Evolutionary conservation across 2,797 vertebrate species (phyloP), one percentile per base, ranked within the genome.

Genomic region (Pseudomugil tenellus): DNA sequence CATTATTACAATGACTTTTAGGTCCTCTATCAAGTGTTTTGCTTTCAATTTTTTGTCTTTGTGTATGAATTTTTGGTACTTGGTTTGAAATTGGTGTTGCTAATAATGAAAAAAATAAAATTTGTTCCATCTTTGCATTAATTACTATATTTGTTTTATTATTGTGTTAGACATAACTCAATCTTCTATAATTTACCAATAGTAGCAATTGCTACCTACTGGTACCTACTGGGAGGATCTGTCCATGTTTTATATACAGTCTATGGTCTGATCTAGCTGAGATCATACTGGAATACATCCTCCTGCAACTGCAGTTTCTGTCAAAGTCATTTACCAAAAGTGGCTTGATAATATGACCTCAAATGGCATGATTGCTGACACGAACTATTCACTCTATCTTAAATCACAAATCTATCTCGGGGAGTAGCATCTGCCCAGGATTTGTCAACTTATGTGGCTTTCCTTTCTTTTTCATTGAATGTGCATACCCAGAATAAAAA

Each of bases 401-500:
- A 77, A 83, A 84, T 74, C 77, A 72, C 80, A 79, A 19, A 72
- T 74, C 72, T 76, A 70, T 72, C 53, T 72, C 76, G 53, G 74
- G 77, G 62, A 74, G 77, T 74, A 55, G 65, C 76, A 34, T 60
- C 70, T 46, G 67, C 67, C 74, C 73, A 58, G 52, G 43, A 10
- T 81, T 72, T 52, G 78, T 79, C 79, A 78, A 84, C 84, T 72
- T 84, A 83, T 80, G 81, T 78, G 80, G 74, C 73, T 84, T 76
- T 43, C 32, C 60, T 59, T 66, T 63, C 67, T 69, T 64, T 32
- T 59, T 63, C 56, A 39, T 71, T 1, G 10, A 35, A 48, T 71
- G 65, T 68, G 64, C 63, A 53, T 76, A 77, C 39, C 56, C 54
- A 0, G 53, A 56, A 74, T n/a, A 58, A 78, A 80, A 74, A 83